These are phyloP conservation scores for Peromyscus attwateri DNA, from an alignment of 2,797 vertebrate genomes.

Conservation along the genomic window DNA sequence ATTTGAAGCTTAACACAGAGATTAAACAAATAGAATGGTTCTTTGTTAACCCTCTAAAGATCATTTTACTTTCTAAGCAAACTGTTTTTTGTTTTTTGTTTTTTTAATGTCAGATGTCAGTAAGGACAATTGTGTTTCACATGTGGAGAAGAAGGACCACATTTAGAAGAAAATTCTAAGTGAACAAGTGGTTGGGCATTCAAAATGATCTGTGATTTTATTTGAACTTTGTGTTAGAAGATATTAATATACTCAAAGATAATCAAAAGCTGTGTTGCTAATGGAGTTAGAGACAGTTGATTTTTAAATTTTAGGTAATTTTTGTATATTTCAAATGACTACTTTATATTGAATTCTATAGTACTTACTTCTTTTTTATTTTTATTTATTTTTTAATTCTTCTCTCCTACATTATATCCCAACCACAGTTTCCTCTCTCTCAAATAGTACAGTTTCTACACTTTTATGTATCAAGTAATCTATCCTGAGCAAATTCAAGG, in stretches of 20 bases:
- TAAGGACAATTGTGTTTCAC: not conserved
- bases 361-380: not conserved
- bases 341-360: not conserved
- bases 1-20: not conserved
- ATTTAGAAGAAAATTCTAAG: not conserved
- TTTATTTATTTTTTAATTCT: not conserved
- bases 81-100: not conserved
- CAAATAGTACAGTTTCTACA: not conserved
- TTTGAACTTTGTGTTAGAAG: not conserved
- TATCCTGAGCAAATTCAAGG: not conserved
- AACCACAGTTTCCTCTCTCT: not conserved
- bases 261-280: not conserved
- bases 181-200: not conserved
- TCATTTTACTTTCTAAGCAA: not conserved
- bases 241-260: not conserved
- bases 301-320: not conserved
- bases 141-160: not conserved
- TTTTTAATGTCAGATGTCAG: not conserved
- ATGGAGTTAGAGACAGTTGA: not conserved
- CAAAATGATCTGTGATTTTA: not conserved
- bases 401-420: not conserved
- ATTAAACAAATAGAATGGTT: not conserved
- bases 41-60: conserved; percentile 33
- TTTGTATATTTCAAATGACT: not conserved
- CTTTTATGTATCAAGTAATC: not conserved